These are phyloP conservation scores for Chamaea fasciata DNA, from an alignment of 2,113 vertebrate species.

Conservation along the genomic window DNA sequence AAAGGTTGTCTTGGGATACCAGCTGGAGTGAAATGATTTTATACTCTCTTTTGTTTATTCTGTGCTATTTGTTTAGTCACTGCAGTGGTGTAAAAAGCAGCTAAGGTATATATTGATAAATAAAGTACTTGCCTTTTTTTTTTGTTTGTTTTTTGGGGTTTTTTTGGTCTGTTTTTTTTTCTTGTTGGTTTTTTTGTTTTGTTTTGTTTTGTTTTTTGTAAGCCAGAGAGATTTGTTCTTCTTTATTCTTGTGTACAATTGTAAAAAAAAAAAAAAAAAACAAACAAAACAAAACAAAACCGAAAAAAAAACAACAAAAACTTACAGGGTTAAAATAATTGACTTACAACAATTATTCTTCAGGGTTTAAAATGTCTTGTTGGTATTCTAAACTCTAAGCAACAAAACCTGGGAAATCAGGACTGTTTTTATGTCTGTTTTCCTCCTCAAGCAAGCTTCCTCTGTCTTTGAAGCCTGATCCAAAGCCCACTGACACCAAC, in stretches of 20 bases:
- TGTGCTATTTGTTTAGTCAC: slow-evolving; percentile 56
- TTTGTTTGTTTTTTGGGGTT: slow-evolving; percentile 65
- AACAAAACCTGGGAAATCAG: neutral
- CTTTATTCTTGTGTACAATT: neutral
- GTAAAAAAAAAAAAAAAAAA: neutral
- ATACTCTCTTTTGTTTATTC: slow-evolving; percentile 61
- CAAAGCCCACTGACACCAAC: slow-evolving; percentile 50
- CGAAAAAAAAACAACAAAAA: too few species aligned
- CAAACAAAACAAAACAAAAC: too few species aligned
- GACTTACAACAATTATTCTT: neutral
- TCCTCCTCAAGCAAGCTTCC: slow-evolving; percentile 6
- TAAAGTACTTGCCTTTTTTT: slow-evolving; percentile 72
- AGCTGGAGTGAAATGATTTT: slow-evolving; percentile 65
- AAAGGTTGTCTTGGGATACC: slow-evolving; percentile 60
- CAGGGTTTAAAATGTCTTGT: neutral
- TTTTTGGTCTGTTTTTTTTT: too few species aligned
- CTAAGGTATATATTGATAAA: slow-evolving; percentile 61
- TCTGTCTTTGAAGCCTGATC: slow-evolving; percentile 39
- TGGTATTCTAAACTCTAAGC: slow-evolving; percentile 23
- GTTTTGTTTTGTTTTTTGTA: slow-evolving; percentile 65
- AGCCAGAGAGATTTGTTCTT: slow-evolving; percentile 38
- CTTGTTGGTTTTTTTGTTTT: slow-evolving; percentile 69
- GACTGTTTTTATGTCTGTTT: neutral
- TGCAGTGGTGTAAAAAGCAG: slow-evolving; percentile 63
- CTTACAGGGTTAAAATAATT: neutral